Conservation (phyloP, 2,797 vertebrate species). For the Myotis daubentonii region DNA sequence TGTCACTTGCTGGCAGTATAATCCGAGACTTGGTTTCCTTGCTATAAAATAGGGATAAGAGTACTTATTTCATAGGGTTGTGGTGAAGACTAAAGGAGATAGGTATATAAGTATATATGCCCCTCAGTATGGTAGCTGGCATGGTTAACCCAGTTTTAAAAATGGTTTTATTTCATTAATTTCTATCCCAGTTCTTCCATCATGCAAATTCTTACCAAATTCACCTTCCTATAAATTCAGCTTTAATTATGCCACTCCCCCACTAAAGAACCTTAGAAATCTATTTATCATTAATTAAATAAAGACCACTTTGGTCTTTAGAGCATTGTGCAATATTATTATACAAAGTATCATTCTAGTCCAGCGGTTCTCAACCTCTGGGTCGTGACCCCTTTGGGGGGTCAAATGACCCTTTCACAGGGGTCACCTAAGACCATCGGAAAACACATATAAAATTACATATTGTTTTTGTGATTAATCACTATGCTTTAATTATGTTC, state of each 20-base stretch:
- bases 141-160: neutral
- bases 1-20: neutral
- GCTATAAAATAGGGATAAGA: neutral
- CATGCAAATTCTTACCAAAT: neutral
- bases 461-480: too few species aligned
- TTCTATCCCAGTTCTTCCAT: neutral
- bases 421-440: too few species aligned
- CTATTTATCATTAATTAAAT: slow-evolving; percentile 25
- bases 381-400: too few species aligned
- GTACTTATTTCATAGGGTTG: neutral
- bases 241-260: neutral
- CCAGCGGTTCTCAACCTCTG: too few species aligned
- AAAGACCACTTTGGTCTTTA: neutral
- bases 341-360: neutral
- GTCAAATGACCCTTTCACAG: too few species aligned
- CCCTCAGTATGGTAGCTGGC: neutral
- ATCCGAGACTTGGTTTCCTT: neutral
- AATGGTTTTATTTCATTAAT: slow-evolving; percentile 10
- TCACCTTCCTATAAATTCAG: slow-evolving; percentile 12
- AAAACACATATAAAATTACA: too few species aligned
- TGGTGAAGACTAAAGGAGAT: neutral
- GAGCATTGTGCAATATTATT: neutral
- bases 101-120: neutral
- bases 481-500: too few species aligned
- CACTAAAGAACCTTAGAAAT: slow-evolving; percentile 24